Base-by-base conservation (phyloP, 2,888 invertebrate species). In the Drosophila tanythrix region DNA sequence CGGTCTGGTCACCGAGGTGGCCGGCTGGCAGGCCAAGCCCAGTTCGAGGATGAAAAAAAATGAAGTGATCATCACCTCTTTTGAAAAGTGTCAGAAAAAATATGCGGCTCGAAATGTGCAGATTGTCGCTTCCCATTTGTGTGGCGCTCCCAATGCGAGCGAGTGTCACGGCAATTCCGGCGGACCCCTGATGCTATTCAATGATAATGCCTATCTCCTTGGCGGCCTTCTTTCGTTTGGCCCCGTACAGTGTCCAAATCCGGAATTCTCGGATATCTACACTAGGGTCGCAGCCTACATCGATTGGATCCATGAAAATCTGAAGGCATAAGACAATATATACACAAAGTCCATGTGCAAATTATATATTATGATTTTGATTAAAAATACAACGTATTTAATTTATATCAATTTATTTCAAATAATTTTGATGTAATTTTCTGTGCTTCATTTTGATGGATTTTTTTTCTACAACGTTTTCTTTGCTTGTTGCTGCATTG, bases 211-310 rank as follows among this genome's bases (percentile, higher is more conserved):
- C 2, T 88, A 88, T 66, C 46, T 83, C 0, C 66, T 88, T 3
- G 86, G 71, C 6, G 87, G 87, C 0, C 15, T 88, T 0, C 29
- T 81, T 7, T 89, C 87, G 0, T 88, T 89, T 33, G 90, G 90
- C 0, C 90, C 87, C 0, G 74, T 77, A 1, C 63, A 61, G 2
- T 89, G 90, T 27, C 81, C 86, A 3, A 71, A 38, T n/a, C 7
- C 59, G 7, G 74, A 65, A 7, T 85, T 80, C 81, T 90, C 87
- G 11, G 88, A 88, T 53, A 78, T 88, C 25, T 88, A 86, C 29
- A 88, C 87, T 1, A 74, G 88, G 3, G 90, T 88, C 1, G 74
- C 88, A 3, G 76, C 88, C 8, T 85, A 74, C 33, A 76, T 80
- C 11, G 83, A 85, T 13, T 88, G 87, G 87, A 89, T 88, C 61